phyloP scores from a whole-genome alignment of 2,113 vertebrate genomes.

The Zosterops hypoxanthus region DNA sequence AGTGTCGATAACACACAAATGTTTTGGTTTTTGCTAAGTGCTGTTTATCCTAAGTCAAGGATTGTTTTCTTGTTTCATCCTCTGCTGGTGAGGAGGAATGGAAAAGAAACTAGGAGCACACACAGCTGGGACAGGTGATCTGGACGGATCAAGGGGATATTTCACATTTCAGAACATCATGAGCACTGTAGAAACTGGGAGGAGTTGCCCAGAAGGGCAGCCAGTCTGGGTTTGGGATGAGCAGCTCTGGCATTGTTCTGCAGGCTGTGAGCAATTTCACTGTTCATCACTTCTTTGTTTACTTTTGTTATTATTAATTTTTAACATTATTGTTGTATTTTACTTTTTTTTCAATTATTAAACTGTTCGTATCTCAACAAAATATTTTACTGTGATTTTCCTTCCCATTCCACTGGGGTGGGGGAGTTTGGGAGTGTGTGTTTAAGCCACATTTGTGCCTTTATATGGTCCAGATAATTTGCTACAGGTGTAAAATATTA shows the following conservation, averaged over 20 bases:
- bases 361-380: neutral
- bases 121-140: neutral
- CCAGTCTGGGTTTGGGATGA: neutral
- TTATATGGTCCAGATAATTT: neutral
- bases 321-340: neutral
- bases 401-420: neutral
- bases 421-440: neutral
- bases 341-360: neutral
- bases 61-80: neutral
- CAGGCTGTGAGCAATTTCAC: neutral
- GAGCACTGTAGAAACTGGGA: accelerated
- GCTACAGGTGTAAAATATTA: no score
- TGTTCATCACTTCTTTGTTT: no score
- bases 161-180: neutral
- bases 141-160: neutral
- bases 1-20: neutral
- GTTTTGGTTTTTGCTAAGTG: neutral
- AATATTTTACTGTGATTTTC: neutral
- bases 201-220: accelerated
- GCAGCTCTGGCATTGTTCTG: neutral
- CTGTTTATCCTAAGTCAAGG: neutral
- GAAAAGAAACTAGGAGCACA: neutral
- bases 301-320: neutral
- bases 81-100: neutral
- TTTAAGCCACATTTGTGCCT: neutral